Evolutionary conservation across 2,888 invertebrate species (phyloP), one percentile per base, ranked within the genome.

Genomic region (Acrobasis consociella): DNA sequence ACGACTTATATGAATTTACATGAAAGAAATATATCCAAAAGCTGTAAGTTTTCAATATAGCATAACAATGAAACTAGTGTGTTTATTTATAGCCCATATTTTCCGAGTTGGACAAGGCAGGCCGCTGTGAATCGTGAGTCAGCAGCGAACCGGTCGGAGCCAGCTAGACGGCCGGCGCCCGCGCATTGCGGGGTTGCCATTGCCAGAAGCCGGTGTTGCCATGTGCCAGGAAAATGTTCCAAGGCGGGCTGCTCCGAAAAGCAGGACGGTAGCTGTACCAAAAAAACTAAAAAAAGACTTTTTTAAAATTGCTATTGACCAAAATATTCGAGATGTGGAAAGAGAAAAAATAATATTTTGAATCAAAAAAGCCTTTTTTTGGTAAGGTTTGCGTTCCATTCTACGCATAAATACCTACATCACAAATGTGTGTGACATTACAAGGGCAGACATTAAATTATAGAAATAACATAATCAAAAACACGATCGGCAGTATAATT

Each of bases 151-250:
- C 77, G 76, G 81, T 71, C 62, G 62, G 58, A 79, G 82, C 84
- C 82, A 82, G 83, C 80, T 81, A 80, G 82, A 80, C 81, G 69
- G 68, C 72, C 67, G 74, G 78, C 76, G 80, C 81, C 76, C 75
- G 77, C 77, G 73, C 78, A 73, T 52, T 46, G 64, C 62, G 50
- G 61, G 65, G 59, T 38, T 60, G 17, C 56, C 56, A 56, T 15
- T 42, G 15, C 46, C 42, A 15, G 22, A 13, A n/a, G 9, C 31
- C 49, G 53, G 46, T 53, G 53, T 61, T 62, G 55, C 55, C 55
- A 37, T 53, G 53, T 49, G 52, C 51, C 9, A 17, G 55, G 5
- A 17, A 62, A 61, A 62, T 62, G 37, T 37, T 17, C 62, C 65
- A 61, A 58, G 62, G 62, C 31, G 11, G 56, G 49, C 60, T 13